Evolutionary conservation across 2,113 vertebrate species (phyloP).

Genomic region (Nasalis larvatus): DNA sequence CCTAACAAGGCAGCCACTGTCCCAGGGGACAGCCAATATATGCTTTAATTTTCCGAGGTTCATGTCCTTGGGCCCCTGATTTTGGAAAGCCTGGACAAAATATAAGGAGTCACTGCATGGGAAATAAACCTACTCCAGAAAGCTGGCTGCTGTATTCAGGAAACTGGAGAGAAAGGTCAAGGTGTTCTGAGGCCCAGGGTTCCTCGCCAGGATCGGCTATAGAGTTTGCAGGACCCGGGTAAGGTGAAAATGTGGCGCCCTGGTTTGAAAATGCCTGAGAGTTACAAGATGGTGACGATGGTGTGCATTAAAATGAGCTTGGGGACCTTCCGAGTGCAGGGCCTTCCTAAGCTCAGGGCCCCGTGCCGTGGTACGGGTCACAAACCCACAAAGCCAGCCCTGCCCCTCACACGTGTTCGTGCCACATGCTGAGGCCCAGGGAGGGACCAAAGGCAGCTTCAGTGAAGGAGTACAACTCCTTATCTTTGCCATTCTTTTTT

Average conservation of each 20-base stretch:
- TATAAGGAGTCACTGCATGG: neutral
- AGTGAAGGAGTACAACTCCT: fast-evolving
- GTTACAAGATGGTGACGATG: neutral
- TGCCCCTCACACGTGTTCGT: fast-evolving
- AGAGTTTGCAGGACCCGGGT: fast-evolving
- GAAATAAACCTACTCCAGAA: fast-evolving
- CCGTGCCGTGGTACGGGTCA: neutral
- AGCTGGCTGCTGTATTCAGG: fast-evolving
- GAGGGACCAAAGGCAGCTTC: neutral
- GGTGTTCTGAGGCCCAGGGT: fast-evolving
- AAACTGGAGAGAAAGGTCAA: neutral
- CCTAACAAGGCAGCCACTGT: neutral
- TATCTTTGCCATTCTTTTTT: neutral
- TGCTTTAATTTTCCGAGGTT: neutral
- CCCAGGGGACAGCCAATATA: neutral
- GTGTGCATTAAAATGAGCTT: fast-evolving
- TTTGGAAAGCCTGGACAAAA: neutral
- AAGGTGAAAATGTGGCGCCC: fast-evolving
- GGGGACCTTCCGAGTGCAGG: neutral
- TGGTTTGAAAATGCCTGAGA: neutral
- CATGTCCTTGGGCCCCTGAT: too few relatives aligned
- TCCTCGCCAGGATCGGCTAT: fast-evolving
- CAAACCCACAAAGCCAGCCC: neutral
- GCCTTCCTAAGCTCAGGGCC: fast-evolving
- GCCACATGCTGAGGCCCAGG: fast-evolving